A percentile compares a stretch with the other conserved stretches of the same genome.
Conservation (phyloP, 1,140 invertebrate genomes). For the Macrostomum lignano region DNA sequence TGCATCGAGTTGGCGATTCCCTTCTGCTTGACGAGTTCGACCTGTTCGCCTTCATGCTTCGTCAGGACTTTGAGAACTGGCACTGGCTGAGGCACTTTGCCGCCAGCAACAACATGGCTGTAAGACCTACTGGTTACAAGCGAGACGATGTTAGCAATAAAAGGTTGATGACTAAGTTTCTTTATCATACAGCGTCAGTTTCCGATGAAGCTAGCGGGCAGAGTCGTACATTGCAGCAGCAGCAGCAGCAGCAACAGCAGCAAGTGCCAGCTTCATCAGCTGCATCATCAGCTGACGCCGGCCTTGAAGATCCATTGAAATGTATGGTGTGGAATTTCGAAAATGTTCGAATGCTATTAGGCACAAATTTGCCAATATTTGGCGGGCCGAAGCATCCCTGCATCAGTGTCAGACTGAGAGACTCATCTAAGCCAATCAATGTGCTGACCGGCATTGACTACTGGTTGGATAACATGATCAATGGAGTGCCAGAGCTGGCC, state of each 20-base stretch:
- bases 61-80: slow-evolving; percentile 38
- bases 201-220: too few species aligned
- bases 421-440: slow-evolving; percentile 47
- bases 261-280: too few species aligned
- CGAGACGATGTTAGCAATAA: too few species aligned
- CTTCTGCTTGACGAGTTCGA: slow-evolving; percentile 69
- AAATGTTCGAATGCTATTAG: slow-evolving; percentile 66
- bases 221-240: too few species aligned
- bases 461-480: slow-evolving; percentile 82
- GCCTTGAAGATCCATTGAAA: too few species aligned
- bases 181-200: too few species aligned
- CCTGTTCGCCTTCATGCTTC: slow-evolving; percentile 34
- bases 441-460: slow-evolving; percentile 74
- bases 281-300: too few species aligned
- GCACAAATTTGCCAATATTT: slow-evolving; percentile 70
- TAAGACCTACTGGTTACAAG: too few species aligned
- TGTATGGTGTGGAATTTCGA: slow-evolving; percentile 83
- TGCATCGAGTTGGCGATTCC: slow-evolving; percentile 60
- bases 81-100: slow-evolving; percentile 60
- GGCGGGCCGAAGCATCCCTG: slow-evolving; percentile 50
- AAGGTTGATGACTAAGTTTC: too few species aligned
- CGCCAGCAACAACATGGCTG: too few species aligned
- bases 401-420: slow-evolving; percentile 47
- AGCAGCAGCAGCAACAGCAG: too few species aligned
- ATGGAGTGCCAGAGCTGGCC: slow-evolving; percentile 69